A percentile compares a stretch with the other conserved stretches of the same genome.
Conservation (phyloP, 2,113 vertebrate species). For the Tricholaema leucomelas region DNA sequence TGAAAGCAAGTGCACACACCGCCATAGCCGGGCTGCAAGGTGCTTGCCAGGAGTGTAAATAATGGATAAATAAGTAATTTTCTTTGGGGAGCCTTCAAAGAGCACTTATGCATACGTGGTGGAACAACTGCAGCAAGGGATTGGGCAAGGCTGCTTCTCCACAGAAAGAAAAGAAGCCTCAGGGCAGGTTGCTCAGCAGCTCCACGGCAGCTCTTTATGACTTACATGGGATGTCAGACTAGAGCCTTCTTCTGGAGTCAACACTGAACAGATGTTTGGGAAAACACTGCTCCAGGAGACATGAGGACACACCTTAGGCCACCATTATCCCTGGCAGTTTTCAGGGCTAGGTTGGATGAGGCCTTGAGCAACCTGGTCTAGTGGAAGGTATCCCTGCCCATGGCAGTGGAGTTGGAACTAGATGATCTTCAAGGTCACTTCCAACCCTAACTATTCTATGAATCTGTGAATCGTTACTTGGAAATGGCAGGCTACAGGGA, state of each 20-base stretch:
- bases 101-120: not conserved
- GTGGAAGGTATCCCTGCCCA: no score
- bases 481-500: not conserved
- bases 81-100: not conserved
- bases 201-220: rapidly evolving
- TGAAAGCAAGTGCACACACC: not conserved
- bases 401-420: no score
- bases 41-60: not conserved
- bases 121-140: not conserved
- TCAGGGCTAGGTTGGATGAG: no score
- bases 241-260: not conserved
- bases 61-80: not conserved
- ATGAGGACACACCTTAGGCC: not conserved
- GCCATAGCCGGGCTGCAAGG: not conserved
- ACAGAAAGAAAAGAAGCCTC: not conserved
- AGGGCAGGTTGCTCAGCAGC: not conserved
- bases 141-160: not conserved
- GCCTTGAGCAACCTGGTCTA: no score
- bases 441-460: no score
- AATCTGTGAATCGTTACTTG: not conserved
- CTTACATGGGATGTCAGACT: not conserved
- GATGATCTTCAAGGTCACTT: no score
- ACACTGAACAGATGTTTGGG: rapidly evolving
- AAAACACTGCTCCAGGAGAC: not conserved
- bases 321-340: no score